phyloP scores from a whole-genome alignment of 2,113 vertebrate genomes.

The Otus sunia region DNA sequence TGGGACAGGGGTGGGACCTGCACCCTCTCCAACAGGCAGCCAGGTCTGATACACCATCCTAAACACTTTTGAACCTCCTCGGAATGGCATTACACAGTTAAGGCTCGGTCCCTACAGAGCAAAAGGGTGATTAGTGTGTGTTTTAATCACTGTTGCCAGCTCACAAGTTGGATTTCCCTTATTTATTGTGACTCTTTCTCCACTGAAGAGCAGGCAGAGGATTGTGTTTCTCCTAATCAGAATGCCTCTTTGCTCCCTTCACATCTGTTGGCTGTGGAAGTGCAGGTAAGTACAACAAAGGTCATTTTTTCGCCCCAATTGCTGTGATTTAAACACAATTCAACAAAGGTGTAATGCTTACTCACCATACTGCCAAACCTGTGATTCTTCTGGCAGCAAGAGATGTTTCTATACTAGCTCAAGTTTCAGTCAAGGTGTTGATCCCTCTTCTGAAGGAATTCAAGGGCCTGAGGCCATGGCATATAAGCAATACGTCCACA shows the following conservation, averaged over 20 bases:
- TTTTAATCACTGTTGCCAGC: not conserved
- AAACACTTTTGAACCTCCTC: not conserved
- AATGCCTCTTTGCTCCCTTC: not conserved
- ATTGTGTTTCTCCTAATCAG: not conserved
- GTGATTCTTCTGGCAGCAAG: not conserved
- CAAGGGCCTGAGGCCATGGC: not conserved
- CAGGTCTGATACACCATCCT: rapidly evolving
- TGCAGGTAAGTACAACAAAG: not conserved
- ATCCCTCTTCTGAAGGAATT: not conserved
- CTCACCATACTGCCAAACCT: rapidly evolving
- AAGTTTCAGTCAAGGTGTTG: not conserved
- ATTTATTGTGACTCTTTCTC: not conserved
- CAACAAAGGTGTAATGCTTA: not conserved
- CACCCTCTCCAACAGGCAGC: rapidly evolving
- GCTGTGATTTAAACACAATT: not conserved
- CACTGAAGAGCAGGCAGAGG: not conserved
- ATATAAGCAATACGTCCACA: not conserved
- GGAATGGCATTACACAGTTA: not conserved
- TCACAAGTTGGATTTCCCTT: not conserved
- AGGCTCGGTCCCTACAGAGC: not conserved
- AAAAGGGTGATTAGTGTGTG: not conserved
- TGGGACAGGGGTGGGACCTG: not conserved
- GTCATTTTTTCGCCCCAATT: not conserved
- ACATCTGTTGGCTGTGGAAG: not conserved
- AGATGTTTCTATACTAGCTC: not conserved